Evolutionary conservation across 1,140 invertebrate species (phyloP), one percentile per base, ranked within the genome.

Genomic region (Chironomus striatipennis): DNA sequence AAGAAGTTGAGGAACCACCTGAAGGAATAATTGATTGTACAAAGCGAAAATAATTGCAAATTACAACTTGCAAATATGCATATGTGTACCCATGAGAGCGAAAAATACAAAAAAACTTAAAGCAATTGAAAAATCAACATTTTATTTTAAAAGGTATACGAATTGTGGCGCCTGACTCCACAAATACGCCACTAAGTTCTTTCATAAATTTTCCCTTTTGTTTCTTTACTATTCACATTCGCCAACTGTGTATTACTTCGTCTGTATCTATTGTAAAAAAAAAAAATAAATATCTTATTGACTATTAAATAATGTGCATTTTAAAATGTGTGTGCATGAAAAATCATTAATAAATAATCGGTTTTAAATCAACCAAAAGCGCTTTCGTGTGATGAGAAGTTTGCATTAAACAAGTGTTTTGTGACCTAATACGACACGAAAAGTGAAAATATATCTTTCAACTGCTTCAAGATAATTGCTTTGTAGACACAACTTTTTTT

Each of bases 41-140:
- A 34, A 4, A 57, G 47, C 47, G 47, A 57, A n/a, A 57, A 57
- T 57, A 57, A 57, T 57, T 57, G 47, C 47, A 57, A 57, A 57
- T 57, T 10, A 57, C 47, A 57, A n/a, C 43, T 47, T 47, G 9
- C 43, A 47, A 10, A 57, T 57, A 57, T 15, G 5, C 47, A 15
- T 47, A 47, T 57, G 47, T 57, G 47, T 15, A 15, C 47, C 47
- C 47, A 57, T 57, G 12, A 57, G 47, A n/a, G 47, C 12, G 47
- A 57, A 10, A 15, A 12, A 10, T 12, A 57, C 8, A 7, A 47
- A 47, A 57, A 57, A 34, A 34, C 5, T 1, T 5, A 34, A 34
- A 34, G 24, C 1, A 34, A 34, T 34, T 34, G 24, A 34, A 34
- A 57, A 57, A 57, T 57, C 47, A 57, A 57, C 47, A 57, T n/a